Base-by-base conservation (phyloP, 2,888 invertebrate species). In the Drosophila mimetica region DNA sequence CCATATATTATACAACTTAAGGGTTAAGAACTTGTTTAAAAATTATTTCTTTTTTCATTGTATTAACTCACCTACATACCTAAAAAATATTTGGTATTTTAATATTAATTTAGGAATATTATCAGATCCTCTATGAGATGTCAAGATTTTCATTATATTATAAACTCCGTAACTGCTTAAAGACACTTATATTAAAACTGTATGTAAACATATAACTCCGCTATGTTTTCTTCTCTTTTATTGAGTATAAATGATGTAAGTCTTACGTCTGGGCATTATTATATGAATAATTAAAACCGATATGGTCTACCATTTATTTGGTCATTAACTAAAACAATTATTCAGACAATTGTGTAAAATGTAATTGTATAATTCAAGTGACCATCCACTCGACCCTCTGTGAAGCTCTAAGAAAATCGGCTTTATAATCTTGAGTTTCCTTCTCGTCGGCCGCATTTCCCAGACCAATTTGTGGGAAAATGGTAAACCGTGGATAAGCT, bases 381-480 rank as follows among this genome's bases (percentile, higher is more conserved):
- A 61, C 63, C 60, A 46, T 66, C 67, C 32, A 18, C 20, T 42
- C n/a, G n/a, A n/a, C n/a, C n/a, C n/a, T n/a, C n/a, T n/a, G n/a
- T n/a, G 18, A 36, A 34, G 18, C 9, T 41, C 67, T 18, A 32
- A 44, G 66, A 50, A 66, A 66, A 66, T 30, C 4, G 7, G n/a
- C 14, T 2, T 16, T 41, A 55, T 18, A n/a, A 5, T 25, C 28
- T 14, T 20, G 8, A 48, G 37, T 50, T 32, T 46, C 37, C 20
- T 28, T 18, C 25, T 28, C 14, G 11, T 14, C n/a, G 13, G 8
- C 41, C 52, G 25, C 9, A 34, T 48, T 65, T 63, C 66, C 66
- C 63, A 63, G 60, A 59, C 36, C 60, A 61, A 61, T 46, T 60
- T 55, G 55, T 7, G 4, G 55, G 36, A 18, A 25, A 14, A 47